phyloP scores from a whole-genome alignment of 1,140 invertebrate species.

The Drosophila tropicalis region DNA sequence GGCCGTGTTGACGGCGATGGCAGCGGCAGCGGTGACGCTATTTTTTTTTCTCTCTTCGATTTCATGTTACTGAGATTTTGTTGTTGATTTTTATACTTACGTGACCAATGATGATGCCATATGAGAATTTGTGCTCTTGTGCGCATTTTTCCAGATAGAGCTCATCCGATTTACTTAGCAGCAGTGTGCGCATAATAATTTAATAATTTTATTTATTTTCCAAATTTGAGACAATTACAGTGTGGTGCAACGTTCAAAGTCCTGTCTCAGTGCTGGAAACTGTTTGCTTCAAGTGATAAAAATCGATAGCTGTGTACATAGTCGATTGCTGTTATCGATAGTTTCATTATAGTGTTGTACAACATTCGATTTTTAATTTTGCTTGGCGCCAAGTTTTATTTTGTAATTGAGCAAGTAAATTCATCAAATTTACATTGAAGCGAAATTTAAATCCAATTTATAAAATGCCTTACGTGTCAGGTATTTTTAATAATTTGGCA shows the following conservation, averaged over 20 bases:
- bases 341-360: no score
- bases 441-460: no score
- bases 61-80: not conserved
- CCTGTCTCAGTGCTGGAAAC: not conserved
- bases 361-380: no score
- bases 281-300: not conserved
- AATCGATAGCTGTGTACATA: not conserved
- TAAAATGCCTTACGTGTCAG: no score
- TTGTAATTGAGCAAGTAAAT: no score
- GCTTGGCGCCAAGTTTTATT: no score
- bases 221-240: constrained; percentile 11
- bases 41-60: not conserved
- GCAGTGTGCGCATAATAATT: constrained; percentile 69
- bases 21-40: constrained; percentile 7
- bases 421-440: no score
- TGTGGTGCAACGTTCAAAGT: constrained; percentile 12
- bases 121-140: constrained; percentile 71
- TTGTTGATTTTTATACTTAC: constrained; percentile 47
- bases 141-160: constrained; percentile 78
- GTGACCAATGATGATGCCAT: constrained; percentile 76
- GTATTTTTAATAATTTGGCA: no score
- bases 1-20: constrained; percentile 26
- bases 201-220: constrained; percentile 12
- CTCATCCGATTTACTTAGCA: constrained; percentile 74
- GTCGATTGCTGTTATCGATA: not conserved